A percentile compares a stretch with the other conserved stretches of the same genome.
These are phyloP conservation scores for Panulirus ornatus DNA, from an alignment of 1,140 invertebrate genomes.

Conservation along the genomic window DNA sequence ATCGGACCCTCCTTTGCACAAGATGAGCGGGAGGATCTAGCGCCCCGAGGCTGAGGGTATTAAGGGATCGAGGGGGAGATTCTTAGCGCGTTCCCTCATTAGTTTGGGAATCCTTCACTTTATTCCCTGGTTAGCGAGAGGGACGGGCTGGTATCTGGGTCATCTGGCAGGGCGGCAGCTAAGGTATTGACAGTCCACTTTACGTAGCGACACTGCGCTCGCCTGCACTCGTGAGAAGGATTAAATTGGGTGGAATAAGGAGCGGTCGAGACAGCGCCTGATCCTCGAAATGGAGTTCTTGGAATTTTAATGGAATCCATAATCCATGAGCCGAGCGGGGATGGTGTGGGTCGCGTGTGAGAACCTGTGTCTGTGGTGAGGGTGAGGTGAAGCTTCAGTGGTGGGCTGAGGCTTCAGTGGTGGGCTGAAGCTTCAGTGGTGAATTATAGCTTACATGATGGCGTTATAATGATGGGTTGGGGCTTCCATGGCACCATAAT, in stretches of 20 bases:
- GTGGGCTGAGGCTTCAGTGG: too few species aligned
- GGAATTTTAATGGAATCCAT: too few species aligned
- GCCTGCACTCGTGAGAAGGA: background rate
- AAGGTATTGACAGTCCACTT: background rate
- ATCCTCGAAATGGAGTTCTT: too few species aligned
- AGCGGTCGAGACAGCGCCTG: too few species aligned
- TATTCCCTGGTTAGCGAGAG: background rate
- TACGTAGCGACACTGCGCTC: background rate
- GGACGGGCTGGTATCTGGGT: background rate
- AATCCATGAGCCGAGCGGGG: too few species aligned
- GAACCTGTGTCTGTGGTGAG: too few species aligned
- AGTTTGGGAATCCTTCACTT: background rate
- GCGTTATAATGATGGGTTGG: too few species aligned
- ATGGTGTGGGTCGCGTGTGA: too few species aligned
- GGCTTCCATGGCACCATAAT: too few species aligned
- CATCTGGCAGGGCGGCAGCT: background rate
- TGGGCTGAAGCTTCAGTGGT: too few species aligned
- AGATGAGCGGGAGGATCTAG: background rate
- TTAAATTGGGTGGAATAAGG: background rate
- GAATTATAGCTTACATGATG: too few species aligned
- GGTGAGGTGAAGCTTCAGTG: too few species aligned
- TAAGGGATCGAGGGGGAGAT: background rate
- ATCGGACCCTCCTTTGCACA: background rate
- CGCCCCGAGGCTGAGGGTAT: background rate
- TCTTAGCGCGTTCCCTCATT: conserved; percentile 16